Percentiles rank a stretch among this genome's conserved stretches.
Evolutionary conservation across 2,113 vertebrate genomes (phyloP).

Genomic region (Melospiza melodia): DNA sequence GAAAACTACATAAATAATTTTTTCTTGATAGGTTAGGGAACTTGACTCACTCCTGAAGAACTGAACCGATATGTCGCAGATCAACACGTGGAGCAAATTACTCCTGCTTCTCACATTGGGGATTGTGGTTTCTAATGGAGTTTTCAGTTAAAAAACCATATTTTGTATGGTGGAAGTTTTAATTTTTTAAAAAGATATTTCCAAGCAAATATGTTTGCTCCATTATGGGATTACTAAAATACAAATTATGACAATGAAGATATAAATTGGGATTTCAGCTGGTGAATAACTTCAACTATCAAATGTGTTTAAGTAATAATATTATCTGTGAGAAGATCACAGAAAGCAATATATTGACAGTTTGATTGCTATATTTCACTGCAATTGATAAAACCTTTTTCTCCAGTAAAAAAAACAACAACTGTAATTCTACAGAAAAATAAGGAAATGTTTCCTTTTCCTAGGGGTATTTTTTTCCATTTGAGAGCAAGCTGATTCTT

Average conservation of each 20-base stretch:
- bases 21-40: background rate
- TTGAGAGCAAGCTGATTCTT: background rate
- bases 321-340: background rate
- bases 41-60: background rate
- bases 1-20: background rate
- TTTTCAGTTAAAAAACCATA: background rate
- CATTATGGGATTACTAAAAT: background rate
- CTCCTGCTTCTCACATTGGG: background rate
- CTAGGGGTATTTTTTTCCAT: background rate
- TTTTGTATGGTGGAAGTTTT: background rate
- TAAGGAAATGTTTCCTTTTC: background rate
- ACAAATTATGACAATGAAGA: background rate
- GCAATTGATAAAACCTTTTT: background rate
- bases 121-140: background rate
- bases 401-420: background rate
- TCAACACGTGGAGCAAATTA: background rate
- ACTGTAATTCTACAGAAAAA: background rate
- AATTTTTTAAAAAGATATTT: accelerated
- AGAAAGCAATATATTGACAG: background rate
- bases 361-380: background rate
- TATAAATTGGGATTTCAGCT: background rate
- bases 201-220: background rate
- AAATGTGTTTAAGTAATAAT: background rate
- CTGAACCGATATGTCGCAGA: background rate
- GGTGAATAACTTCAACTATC: background rate